Percentiles rank a stretch among this genome's conserved stretches.
Conservation (phyloP, 2,797 vertebrate genomes). For the Centroberyx gerrardi region DNA sequence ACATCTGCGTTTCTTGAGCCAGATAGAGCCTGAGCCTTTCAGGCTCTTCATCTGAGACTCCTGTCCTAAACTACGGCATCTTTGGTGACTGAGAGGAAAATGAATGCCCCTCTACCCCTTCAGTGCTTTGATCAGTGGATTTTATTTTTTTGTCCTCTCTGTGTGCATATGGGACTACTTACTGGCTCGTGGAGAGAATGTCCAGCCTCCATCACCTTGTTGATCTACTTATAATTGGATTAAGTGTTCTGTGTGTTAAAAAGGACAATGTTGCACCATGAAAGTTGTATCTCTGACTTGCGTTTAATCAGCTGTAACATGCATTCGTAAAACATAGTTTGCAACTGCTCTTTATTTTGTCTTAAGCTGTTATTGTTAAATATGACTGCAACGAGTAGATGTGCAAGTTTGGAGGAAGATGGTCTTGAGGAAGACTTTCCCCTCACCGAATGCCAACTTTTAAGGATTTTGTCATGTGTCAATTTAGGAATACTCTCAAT, state of each 20-base stretch:
- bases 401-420: constrained; percentile 53
- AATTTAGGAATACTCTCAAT: constrained; percentile 56
- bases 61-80: constrained; percentile 58
- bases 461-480: constrained; percentile 58
- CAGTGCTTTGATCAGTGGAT: constrained; percentile 63
- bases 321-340: constrained; percentile 64
- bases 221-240: constrained; percentile 79
- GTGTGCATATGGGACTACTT: constrained; percentile 68
- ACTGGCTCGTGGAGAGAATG: constrained; percentile 67
- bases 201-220: constrained; percentile 64
- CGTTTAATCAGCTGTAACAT: constrained; percentile 75
- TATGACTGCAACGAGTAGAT: constrained; percentile 57
- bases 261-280: constrained; percentile 70
- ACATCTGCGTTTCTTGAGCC: constrained; percentile 69
- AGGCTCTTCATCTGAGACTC: constrained; percentile 79
- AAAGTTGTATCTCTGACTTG: constrained; percentile 62
- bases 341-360: constrained; percentile 69
- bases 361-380: constrained; percentile 65
- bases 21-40: constrained; percentile 67
- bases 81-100: constrained; percentile 70
- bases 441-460: constrained; percentile 70
- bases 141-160: constrained; percentile 51
- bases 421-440: constrained; percentile 30
- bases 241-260: constrained; percentile 72
- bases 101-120: constrained; percentile 58